phyloP scores from a whole-genome alignment of 2,888 invertebrate genomes.

The Ophion ventricosus region DNA sequence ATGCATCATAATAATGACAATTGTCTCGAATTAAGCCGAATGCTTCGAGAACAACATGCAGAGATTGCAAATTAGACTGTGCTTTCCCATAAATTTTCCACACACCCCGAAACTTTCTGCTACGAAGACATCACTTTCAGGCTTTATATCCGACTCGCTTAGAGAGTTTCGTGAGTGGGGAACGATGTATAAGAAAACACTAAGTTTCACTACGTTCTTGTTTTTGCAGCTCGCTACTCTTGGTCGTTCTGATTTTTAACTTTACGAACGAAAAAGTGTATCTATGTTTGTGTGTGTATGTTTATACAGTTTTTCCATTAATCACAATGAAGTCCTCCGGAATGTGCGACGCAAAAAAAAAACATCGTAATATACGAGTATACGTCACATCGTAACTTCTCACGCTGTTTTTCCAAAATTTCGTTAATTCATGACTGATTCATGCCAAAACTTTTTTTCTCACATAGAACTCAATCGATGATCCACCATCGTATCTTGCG shows the following conservation, averaged over 20 bases:
- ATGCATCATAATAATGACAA: constrained; percentile 1
- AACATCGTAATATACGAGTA: neutral
- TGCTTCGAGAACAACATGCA: constrained; percentile 12
- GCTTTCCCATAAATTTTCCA: constrained; percentile 16
- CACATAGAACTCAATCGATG: neutral
- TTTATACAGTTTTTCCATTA: neutral
- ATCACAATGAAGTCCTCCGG: neutral
- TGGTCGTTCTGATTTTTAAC: neutral
- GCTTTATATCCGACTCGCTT: constrained; percentile 16
- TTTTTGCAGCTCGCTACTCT: neutral
- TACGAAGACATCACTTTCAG: constrained; percentile 10
- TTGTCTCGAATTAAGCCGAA: neutral
- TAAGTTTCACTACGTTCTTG: neutral
- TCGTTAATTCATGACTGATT: neutral
- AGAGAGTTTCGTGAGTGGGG: constrained; percentile 18
- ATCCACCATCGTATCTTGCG: neutral
- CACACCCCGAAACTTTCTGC: constrained; percentile 11
- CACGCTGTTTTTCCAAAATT: neutral
- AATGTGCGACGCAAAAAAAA: neutral
- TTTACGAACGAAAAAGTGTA: neutral
- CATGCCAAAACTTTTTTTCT: neutral
- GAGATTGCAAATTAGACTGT: constrained; percentile 20
- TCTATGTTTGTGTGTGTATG: neutral
- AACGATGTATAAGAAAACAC: constrained; percentile 26
- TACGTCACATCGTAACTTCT: too few relatives aligned